Percentiles rank a stretch among this genome's conserved stretches.
These are phyloP conservation scores for Atta texana DNA, from an alignment of 1,140 invertebrate species.

Conservation along the genomic window DNA sequence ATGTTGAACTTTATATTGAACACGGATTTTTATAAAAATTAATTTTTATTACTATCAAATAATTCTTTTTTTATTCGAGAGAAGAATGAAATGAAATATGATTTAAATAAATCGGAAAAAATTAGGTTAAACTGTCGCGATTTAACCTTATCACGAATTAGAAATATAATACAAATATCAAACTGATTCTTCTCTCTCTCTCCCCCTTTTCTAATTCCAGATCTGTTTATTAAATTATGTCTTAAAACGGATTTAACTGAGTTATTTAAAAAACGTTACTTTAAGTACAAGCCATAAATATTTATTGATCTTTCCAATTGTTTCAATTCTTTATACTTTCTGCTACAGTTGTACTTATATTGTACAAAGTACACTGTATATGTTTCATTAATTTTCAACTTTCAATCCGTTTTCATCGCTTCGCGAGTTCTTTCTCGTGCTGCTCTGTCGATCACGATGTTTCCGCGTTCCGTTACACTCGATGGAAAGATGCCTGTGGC, in stretches of 20 bases:
- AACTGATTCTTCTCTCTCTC: not conserved
- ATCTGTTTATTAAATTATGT: not conserved
- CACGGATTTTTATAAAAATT: not conserved
- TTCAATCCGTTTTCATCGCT: slow-evolving; percentile 11
- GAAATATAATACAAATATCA: not conserved
- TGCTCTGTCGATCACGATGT: slow-evolving; percentile 6
- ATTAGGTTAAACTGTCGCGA: not conserved
- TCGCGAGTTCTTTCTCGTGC: slow-evolving; percentile 3
- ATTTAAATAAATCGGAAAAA: not conserved
- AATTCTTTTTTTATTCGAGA: not conserved
- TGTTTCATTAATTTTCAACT: slow-evolving; percentile 41
- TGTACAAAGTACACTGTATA: not conserved
- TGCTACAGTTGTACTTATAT: not conserved
- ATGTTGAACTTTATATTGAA: not conserved
- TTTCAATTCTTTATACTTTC: not conserved
- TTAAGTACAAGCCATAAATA: not conserved
- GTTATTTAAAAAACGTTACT: not conserved
- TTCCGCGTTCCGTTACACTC: slow-evolving; percentile 20
- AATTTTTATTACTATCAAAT: not conserved
- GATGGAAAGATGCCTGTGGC: not conserved
- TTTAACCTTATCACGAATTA: not conserved
- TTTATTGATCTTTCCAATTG: not conserved
- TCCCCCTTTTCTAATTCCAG: not conserved
- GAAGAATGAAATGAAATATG: not conserved
- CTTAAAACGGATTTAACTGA: not conserved